Percentiles rank a stretch among this genome's conserved stretches.
Conservation (phyloP, 1,140 invertebrate genomes). For the Habropoda laboriosa region DNA sequence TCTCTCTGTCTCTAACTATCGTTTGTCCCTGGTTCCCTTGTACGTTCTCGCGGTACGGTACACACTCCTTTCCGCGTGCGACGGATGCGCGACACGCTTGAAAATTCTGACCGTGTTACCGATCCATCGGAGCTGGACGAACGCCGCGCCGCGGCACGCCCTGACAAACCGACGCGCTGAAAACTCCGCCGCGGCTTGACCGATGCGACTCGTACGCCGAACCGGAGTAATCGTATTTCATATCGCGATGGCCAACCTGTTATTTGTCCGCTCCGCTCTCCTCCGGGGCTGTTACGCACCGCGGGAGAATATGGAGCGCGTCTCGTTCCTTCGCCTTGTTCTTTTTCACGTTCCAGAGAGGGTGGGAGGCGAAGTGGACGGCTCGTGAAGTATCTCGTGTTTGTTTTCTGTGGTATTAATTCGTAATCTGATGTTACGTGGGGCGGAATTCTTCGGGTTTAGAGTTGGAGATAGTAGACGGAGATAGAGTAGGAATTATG, state of each 20-base stretch:
- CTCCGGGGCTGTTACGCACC: slow-evolving; percentile 9
- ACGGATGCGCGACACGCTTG: slow-evolving; percentile 71
- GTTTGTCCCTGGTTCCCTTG: not conserved
- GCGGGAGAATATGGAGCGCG: slow-evolving; percentile 20
- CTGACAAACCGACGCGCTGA: slow-evolving; percentile 65
- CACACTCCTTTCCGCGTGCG: slow-evolving; percentile 46
- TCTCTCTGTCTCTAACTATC: slow-evolving; percentile 26
- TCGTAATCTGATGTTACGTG: not conserved
- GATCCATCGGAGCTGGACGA: slow-evolving; percentile 54
- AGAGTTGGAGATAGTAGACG: not conserved
- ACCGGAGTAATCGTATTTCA: slow-evolving; percentile 71
- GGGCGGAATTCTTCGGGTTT: not conserved
- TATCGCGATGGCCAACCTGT: slow-evolving; percentile 59
- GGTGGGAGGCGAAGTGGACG: not conserved
- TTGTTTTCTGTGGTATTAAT: not conserved
- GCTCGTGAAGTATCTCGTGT: not conserved
- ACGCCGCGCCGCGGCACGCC: slow-evolving; percentile 29
- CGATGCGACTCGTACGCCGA: slow-evolving; percentile 65
- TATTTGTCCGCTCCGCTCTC: slow-evolving; percentile 52
- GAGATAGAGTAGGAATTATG: no score
- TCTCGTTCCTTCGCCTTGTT: not conserved
- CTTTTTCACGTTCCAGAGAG: not conserved
- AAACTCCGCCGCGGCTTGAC: slow-evolving; percentile 64
- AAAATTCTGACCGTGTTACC: slow-evolving; percentile 73
- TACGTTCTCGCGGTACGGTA: slow-evolving; percentile 12